Evolutionary conservation across 2,888 invertebrate species (phyloP).

Genomic region (Acrobasis repandana): DNA sequence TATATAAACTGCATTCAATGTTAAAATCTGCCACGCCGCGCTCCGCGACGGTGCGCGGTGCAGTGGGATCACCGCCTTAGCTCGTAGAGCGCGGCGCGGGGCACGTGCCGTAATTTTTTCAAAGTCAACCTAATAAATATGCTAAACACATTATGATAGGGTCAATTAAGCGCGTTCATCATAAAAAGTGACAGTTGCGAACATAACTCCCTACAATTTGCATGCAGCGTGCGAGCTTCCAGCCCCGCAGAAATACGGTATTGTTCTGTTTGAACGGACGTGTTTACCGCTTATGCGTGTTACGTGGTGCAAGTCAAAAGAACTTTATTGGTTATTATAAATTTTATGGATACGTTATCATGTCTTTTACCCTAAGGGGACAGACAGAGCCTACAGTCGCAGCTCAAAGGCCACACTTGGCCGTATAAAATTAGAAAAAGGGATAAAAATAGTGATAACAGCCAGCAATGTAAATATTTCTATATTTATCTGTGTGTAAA

Average conservation of each 20-base stretch:
- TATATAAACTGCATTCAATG: too few species aligned
- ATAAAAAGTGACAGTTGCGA: slow-evolving; percentile 24
- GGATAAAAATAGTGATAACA: too few species aligned
- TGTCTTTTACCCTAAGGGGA: too few species aligned
- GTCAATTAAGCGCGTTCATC: slow-evolving; percentile 25
- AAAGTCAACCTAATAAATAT: neutral
- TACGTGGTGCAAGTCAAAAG: slow-evolving; percentile 32
- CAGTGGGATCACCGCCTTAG: too few species aligned
- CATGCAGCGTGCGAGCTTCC: slow-evolving; percentile 56
- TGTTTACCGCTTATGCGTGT: slow-evolving; percentile 50
- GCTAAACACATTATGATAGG: slow-evolving; percentile 26
- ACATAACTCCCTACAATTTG: slow-evolving; percentile 60
- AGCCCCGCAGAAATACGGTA: slow-evolving; percentile 48
- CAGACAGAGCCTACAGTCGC: too few species aligned
- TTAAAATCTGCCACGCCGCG: too few species aligned
- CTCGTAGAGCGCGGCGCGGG: too few species aligned
- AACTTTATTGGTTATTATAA: neutral
- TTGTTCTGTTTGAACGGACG: slow-evolving; percentile 44
- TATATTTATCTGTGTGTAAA: too few species aligned
- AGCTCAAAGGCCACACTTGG: too few species aligned
- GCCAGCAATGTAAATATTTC: too few species aligned
- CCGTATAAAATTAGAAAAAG: too few species aligned
- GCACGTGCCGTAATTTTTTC: neutral
- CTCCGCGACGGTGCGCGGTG: too few species aligned
- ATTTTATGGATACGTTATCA: neutral